A percentile compares a stretch with the other conserved stretches of the same genome.
phyloP scores from a whole-genome alignment of 2,113 vertebrate species.

The Bagarius yarrelli region DNA sequence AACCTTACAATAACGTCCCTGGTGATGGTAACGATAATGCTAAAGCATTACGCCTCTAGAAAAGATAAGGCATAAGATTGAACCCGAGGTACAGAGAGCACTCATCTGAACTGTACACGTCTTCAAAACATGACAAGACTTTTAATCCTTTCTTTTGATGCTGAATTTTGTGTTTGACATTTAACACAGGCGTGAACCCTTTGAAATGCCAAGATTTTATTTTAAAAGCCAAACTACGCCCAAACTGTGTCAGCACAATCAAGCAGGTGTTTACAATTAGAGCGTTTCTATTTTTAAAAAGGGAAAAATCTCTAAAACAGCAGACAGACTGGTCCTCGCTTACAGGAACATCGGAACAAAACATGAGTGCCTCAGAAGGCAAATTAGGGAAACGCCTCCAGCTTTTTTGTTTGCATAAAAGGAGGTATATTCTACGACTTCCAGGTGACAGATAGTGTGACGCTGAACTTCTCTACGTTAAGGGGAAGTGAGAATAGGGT shows the following conservation, averaged over 20 bases:
- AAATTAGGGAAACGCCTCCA: slow-evolving; percentile 38
- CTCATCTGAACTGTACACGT: slow-evolving; percentile 47
- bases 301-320: neutral
- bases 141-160: neutral
- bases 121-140: neutral
- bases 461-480: neutral
- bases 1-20: neutral
- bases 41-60: neutral
- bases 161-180: neutral
- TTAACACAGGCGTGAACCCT: neutral
- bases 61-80: slow-evolving; percentile 57
- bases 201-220: neutral
- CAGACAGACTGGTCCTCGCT: slow-evolving; percentile 6
- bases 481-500: neutral
- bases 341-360: slow-evolving; percentile 8
- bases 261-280: neutral
- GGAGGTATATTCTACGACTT: neutral
- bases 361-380: slow-evolving; percentile 31
- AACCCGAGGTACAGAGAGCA: slow-evolving; percentile 31
- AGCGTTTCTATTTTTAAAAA: slow-evolving; percentile 19
- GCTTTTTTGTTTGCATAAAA: slow-evolving; percentile 36
- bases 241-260: neutral
- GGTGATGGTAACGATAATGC: neutral
- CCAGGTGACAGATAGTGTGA: neutral
- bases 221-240: slow-evolving; percentile 10